A percentile compares a stretch with the other conserved stretches of the same genome.
These are phyloP conservation scores for Caenorhabditis macrosperma DNA, from an alignment of 2,888 invertebrate species.

Conservation along the genomic window DNA sequence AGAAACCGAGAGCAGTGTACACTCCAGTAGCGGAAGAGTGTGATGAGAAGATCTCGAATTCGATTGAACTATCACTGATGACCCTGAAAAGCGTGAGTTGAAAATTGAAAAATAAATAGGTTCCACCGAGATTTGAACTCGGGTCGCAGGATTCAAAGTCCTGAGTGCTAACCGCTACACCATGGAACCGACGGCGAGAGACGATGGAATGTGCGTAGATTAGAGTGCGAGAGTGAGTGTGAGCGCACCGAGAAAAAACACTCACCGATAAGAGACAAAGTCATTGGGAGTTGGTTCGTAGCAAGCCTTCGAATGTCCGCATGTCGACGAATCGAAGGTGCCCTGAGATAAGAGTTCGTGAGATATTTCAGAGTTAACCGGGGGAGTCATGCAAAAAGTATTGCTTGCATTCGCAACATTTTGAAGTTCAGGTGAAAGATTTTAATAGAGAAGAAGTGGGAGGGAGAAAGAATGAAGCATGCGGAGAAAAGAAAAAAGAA, in stretches of 20 bases:
- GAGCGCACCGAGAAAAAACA: neutral
- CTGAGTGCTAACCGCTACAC: slow-evolving; percentile 71
- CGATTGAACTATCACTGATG: slow-evolving; percentile 21
- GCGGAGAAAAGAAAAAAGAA: neutral
- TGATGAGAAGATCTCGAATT: slow-evolving; percentile 42
- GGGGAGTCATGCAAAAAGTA: neutral
- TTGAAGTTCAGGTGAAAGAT: neutral
- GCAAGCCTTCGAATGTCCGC: slow-evolving; percentile 43
- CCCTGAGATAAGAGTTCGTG: slow-evolving; percentile 18
- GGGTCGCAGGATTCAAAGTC: slow-evolving; percentile 67
- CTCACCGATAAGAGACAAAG: slow-evolving; percentile 48
- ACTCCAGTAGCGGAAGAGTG: slow-evolving; percentile 40
- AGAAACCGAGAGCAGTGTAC: slow-evolving; percentile 62
- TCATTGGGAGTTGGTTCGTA: slow-evolving; percentile 11
- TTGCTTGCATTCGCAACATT: neutral
- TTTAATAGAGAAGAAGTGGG: neutral
- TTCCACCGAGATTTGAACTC: slow-evolving; percentile 65
- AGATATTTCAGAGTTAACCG: neutral
- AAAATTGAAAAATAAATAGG: slow-evolving; percentile 17
- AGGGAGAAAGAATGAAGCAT: neutral
- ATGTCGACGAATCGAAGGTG: slow-evolving; percentile 45
- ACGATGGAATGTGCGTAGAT: neutral
- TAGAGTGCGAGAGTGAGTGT: neutral
- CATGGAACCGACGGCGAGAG: slow-evolving; percentile 44
- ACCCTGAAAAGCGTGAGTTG: slow-evolving; percentile 28